Conservation (phyloP, 2,888 invertebrate species). For the Drosophila neoperkinsi region DNA sequence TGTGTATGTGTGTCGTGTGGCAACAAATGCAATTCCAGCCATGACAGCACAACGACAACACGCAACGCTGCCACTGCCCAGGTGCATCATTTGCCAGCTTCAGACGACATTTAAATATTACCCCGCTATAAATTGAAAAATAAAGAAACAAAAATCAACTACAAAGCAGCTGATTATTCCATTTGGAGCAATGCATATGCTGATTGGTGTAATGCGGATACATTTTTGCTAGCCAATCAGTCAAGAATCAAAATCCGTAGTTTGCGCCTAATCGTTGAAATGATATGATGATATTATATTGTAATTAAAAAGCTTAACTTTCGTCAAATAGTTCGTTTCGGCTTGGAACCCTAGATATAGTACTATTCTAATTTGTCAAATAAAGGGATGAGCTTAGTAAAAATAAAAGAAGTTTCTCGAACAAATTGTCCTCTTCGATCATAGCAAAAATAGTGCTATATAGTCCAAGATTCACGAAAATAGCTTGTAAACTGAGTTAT, state of each 20-base stretch:
- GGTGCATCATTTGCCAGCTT: slow-evolving; percentile 20
- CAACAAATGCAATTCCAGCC: slow-evolving; percentile 59
- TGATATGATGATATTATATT: too few species aligned
- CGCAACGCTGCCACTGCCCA: slow-evolving; percentile 48
- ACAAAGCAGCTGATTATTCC: not conserved
- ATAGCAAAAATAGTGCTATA: not conserved
- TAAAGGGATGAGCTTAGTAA: not conserved
- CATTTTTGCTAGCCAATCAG: too few species aligned
- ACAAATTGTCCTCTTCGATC: not conserved
- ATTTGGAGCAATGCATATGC: too few species aligned
- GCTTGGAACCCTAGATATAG: not conserved
- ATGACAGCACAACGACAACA: slow-evolving; percentile 56
- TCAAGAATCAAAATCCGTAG: not conserved
- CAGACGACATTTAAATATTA: slow-evolving; percentile 14
- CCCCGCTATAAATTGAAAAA: slow-evolving; percentile 36
- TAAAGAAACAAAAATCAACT: not conserved
- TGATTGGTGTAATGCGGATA: not conserved
- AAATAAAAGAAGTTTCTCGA: not conserved
- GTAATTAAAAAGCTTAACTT: too few species aligned
- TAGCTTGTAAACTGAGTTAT: not conserved
- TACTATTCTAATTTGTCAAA: not conserved
- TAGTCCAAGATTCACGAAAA: not conserved
- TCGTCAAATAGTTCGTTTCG: not conserved
- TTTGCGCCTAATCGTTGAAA: not conserved
- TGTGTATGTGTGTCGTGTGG: slow-evolving; percentile 25